Evolutionary conservation across 2,888 invertebrate species (phyloP), one percentile per base, ranked within the genome.

Genomic region (Barypeithes pellucidus): DNA sequence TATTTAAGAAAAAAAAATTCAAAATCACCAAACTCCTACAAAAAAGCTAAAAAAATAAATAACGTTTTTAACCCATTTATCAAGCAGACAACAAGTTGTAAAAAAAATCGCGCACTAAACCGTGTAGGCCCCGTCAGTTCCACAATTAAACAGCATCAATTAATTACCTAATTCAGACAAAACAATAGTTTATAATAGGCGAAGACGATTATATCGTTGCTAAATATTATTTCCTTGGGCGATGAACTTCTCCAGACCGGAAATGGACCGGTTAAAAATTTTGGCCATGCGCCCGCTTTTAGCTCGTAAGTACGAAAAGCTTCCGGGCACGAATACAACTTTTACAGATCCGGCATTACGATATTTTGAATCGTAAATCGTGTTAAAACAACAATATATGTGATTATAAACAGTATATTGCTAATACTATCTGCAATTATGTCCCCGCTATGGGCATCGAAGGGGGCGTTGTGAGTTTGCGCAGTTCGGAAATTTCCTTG

Each of bases 201-300:
- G 52, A 43, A 63, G 43, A 43, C 45, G 66, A 72, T 67, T 61
- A 72, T 36, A 67, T 52, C 72, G 67, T 43, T 67, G 54, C 72
- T 72, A 72, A 72, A 72, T 66, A 66, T 60, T 72, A 67, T 72
- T 50, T 72, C 50, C 43, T 72, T 72, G 72, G 72, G 33, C 72
- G 54, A 72, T 67, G 72, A 72, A 72, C 72, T 61, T 61, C 62
- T 62, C 71, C 61, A 67, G 67, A 67, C 70, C 70, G 70, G 70
- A 71, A 71, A 47, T 39, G 22, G 24, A 65, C 57, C 70, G 65
- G 65, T 59, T 47, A 59, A 65, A 70, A 63, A 59, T 47, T 65
- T 71, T 71, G 70, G 70, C 70, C 59, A 59, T 41, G 63, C 59
- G 70, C 70, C 70, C 59, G 65, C 47, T 18, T 65, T 61, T 22